Base-by-base conservation (phyloP, 2,797 vertebrate species). In the Esox masquinongy region DNA sequence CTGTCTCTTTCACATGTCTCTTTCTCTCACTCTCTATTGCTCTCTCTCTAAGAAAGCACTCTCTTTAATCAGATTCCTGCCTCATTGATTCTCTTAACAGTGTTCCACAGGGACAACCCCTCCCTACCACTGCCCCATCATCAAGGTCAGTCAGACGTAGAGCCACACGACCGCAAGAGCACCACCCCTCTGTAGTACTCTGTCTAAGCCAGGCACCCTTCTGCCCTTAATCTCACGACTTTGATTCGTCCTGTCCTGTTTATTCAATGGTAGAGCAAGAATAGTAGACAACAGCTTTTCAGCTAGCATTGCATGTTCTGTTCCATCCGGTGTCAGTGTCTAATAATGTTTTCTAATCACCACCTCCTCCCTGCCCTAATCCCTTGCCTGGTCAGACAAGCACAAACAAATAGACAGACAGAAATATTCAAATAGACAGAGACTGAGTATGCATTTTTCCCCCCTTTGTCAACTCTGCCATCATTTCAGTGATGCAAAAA, bases 81-180 rank as follows among this genome's bases (percentile, higher is more conserved):
- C 76, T 79, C 78, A 92, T 92, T 92, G 91, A 93, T 94, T 92
- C 86, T 80, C 80, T 83, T 90, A 88, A 91, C 90, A 88, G 85
- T 82, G 81, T 78, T 72, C 88, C 78, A 66, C 79, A 82, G 77
- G 73, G 74, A 17, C 56, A 51, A 31, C 26, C 53, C 71, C 70
- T 73, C 59, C 39, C n/a, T 68, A 79, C 53, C 80, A 73, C 26
- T 15, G 64, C 17, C 50, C 71, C 80, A 73, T 74, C 80, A 76
- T 74, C 84, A 86, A 87, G 80, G 82, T 89, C 83, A 79, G 82
- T 89, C 84, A 80, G 72, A 79, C 73, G 77, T 36, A 75, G 77
- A 75, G 83, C 79, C 14, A 50, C 72, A 86, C 5, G 83, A 83
- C 47, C 49, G 34, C 71, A 17, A 82, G 26, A 43, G 59, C 72